These are phyloP conservation scores for Drosophila carrolli DNA, from an alignment of 1,140 invertebrate genomes.

Conservation along the genomic window DNA sequence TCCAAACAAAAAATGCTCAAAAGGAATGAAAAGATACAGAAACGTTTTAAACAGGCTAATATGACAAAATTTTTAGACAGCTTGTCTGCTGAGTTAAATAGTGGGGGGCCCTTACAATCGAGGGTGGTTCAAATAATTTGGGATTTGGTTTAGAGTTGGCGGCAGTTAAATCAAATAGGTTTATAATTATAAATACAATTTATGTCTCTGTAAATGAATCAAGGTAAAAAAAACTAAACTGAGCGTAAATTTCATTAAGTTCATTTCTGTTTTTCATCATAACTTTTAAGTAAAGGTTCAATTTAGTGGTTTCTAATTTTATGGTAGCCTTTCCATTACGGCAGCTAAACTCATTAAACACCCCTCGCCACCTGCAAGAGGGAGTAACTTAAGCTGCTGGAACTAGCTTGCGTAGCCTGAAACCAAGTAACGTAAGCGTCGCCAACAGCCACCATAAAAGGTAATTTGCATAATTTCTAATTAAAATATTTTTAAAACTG, in stretches of 20 bases:
- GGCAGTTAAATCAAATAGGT: background rate
- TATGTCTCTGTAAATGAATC: too few species aligned
- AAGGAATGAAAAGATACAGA: slow-evolving; percentile 36
- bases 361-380: slow-evolving; percentile 19
- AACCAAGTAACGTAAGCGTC: slow-evolving; percentile 33
- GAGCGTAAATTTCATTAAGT: background rate
- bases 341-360: background rate
- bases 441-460: slow-evolving; percentile 38
- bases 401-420: slow-evolving; percentile 11
- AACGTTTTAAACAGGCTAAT: slow-evolving; percentile 60
- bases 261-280: background rate
- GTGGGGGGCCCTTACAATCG: slow-evolving; percentile 31
- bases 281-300: too few species aligned
- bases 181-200: too few species aligned
- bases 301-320: background rate
- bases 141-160: background rate
- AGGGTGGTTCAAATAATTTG: slow-evolving; percentile 2
- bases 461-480: slow-evolving; percentile 71
- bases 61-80: slow-evolving; percentile 63
- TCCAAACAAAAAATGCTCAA: slow-evolving; percentile 10
- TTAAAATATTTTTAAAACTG: slow-evolving; percentile 66
- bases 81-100: slow-evolving; percentile 50
- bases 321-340: background rate
- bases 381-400: slow-evolving; percentile 23
- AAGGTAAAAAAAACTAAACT: too few species aligned